Percentiles rank a stretch among this genome's conserved stretches.
Conservation (phyloP, 2,797 vertebrate genomes). For the Megaceryle alcyon region DNA sequence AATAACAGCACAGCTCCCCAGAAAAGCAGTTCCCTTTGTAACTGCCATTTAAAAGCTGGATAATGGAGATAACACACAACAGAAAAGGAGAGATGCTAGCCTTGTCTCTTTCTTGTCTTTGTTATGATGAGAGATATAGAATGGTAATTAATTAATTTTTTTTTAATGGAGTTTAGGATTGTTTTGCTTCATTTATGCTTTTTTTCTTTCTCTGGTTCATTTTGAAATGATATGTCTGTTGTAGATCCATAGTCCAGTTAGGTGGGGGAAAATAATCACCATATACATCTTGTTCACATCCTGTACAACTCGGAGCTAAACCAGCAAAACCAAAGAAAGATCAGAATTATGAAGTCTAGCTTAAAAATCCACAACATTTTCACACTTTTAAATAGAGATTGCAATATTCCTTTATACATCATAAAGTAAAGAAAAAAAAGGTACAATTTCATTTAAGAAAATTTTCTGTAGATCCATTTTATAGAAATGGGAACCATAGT, state of each 20-base stretch:
- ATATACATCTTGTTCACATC: background rate
- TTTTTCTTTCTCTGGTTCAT: background rate
- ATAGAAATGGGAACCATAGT: background rate
- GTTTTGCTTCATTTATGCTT: background rate
- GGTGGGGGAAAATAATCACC: background rate
- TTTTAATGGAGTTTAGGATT: background rate
- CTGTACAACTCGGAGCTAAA: background rate
- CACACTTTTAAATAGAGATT: background rate
- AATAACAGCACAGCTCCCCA: conserved; percentile 24
- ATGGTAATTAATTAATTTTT: background rate
- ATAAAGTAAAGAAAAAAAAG: background rate
- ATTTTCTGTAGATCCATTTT: background rate
- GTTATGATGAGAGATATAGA: background rate
- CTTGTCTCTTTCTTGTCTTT: conserved; percentile 1
- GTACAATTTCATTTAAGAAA: background rate
- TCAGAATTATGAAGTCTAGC: background rate
- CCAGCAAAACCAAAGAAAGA: background rate
- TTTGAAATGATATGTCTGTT: background rate
- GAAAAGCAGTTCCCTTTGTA: conserved; percentile 22
- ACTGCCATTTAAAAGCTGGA: conserved; percentile 40
- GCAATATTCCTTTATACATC: background rate
- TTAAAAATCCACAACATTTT: background rate
- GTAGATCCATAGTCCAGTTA: background rate
- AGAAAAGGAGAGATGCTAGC: background rate
- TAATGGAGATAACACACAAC: conserved; percentile 15